phyloP scores from a whole-genome alignment of 2,797 vertebrate genomes.

The Decapterus maruadsi region DNA sequence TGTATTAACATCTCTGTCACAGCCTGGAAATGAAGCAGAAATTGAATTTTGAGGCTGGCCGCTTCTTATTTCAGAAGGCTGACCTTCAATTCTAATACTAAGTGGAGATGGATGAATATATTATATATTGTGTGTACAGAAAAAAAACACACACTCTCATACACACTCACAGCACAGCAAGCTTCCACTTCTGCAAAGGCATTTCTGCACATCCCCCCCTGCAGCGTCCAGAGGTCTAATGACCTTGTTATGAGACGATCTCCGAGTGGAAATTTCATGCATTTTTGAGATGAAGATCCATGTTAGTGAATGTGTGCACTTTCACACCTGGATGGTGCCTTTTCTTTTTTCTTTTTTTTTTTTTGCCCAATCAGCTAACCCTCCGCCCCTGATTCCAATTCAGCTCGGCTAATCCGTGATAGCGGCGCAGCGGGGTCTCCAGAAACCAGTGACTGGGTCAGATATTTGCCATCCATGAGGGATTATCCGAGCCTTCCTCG shows the following conservation, averaged over 20 bases:
- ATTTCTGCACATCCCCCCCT: constrained; percentile 27
- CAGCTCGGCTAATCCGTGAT: constrained; percentile 67
- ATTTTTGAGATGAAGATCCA: constrained; percentile 60
- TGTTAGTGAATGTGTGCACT: constrained; percentile 59
- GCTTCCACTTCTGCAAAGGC: constrained; percentile 16
- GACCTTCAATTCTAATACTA: constrained; percentile 71
- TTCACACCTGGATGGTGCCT: constrained; percentile 58
- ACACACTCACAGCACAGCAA: neutral
- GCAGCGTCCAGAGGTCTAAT: constrained; percentile 48
- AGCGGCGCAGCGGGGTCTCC: constrained; percentile 55
- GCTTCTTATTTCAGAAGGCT: constrained; percentile 55
- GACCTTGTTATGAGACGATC: constrained; percentile 57
- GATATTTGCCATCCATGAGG: constrained; percentile 61
- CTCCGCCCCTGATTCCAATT: constrained; percentile 57
- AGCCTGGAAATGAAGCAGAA: constrained; percentile 65
- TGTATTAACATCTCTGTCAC: constrained; percentile 49
- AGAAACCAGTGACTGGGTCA: constrained; percentile 60
- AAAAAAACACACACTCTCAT: constrained; percentile 12
- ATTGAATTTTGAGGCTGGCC: constrained; percentile 71
- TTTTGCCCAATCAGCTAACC: constrained; percentile 46
- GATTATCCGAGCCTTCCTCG: constrained; percentile 66
- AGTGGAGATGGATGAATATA: constrained; percentile 65
- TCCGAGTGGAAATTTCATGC: constrained; percentile 63
- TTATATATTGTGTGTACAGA: constrained; percentile 37
- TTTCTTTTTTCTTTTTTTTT: neutral